These are phyloP conservation scores for Polietes domitor DNA, from an alignment of 2,888 invertebrate genomes.

Conservation along the genomic window DNA sequence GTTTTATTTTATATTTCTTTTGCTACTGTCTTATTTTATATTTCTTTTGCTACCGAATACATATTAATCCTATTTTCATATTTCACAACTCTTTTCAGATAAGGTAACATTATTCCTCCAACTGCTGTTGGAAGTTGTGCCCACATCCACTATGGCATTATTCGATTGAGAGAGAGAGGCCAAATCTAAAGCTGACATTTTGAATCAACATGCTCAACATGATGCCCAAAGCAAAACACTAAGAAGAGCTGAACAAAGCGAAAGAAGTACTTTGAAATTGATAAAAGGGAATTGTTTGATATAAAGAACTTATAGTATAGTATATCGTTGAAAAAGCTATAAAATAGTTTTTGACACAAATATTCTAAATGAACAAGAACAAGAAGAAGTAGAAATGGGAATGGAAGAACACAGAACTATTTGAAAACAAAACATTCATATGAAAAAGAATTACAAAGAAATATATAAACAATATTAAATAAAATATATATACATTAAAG, in stretches of 20 bases:
- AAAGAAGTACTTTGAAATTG: constrained; percentile 7
- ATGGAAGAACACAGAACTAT: constrained; percentile 41
- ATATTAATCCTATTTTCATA: too few relatives aligned
- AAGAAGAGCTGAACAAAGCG: background rate
- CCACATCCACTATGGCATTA: constrained; percentile 88
- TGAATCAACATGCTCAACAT: constrained; percentile 53
- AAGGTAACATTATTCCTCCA: constrained; percentile 94
- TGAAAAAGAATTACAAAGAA: constrained; percentile 57
- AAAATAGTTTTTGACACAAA: constrained; percentile 67
- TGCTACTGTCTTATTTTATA: too few relatives aligned
- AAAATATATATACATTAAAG: constrained; percentile 48
- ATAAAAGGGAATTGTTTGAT: constrained; percentile 21
- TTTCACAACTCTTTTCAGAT: constrained; percentile 83
- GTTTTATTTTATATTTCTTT: too few relatives aligned
- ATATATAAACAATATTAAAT: constrained; percentile 35
- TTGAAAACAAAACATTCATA: constrained; percentile 62
- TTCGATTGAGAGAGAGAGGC: constrained; percentile 75
- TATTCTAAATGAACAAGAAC: constrained; percentile 44
- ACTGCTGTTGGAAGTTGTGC: constrained; percentile 94
- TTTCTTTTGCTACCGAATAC: too few relatives aligned
- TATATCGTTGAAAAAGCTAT: constrained; percentile 60
- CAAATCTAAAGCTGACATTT: background rate
- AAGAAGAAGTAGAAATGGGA: constrained; percentile 23
- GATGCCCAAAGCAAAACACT: constrained; percentile 14
- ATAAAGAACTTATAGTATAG: constrained; percentile 18